Conservation (phyloP, 2,888 invertebrate species). For the Tipula confusa region DNA sequence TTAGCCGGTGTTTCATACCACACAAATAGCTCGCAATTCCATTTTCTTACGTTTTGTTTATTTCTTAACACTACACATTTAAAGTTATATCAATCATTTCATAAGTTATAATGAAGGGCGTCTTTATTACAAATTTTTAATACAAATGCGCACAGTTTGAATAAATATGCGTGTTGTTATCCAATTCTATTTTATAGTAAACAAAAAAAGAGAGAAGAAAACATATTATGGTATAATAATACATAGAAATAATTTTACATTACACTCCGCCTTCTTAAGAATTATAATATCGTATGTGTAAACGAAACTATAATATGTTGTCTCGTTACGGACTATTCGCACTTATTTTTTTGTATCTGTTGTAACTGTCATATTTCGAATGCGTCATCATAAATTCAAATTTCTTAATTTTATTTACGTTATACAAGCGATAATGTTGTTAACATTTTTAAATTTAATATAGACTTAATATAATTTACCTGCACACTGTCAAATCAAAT, state of each 20-base stretch:
- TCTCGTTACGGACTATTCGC: not conserved
- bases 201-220: conserved; percentile 13
- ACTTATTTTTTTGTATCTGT: not conserved
- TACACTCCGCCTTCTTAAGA: conserved; percentile 25
- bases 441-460: not conserved
- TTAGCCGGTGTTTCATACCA: not conserved
- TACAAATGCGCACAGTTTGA: not conserved
- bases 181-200: not conserved
- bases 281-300: not conserved
- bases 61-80: no score
- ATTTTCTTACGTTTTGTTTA: not conserved
- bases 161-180: conserved; percentile 27
- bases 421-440: not conserved
- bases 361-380: not conserved
- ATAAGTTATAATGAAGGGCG: not conserved
- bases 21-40: not conserved
- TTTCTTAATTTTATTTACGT: not conserved
- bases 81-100: not conserved
- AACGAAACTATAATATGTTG: not conserved
- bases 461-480: not conserved
- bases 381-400: conserved; percentile 5
- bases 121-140: not conserved
- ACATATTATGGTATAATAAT: not conserved
- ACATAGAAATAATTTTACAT: conserved; percentile 6
- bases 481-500: not conserved